Evolutionary conservation across 2,888 invertebrate genomes (phyloP), one percentile per base, ranked within the genome.

Genomic region (Caenorhabditis drosophilae): DNA sequence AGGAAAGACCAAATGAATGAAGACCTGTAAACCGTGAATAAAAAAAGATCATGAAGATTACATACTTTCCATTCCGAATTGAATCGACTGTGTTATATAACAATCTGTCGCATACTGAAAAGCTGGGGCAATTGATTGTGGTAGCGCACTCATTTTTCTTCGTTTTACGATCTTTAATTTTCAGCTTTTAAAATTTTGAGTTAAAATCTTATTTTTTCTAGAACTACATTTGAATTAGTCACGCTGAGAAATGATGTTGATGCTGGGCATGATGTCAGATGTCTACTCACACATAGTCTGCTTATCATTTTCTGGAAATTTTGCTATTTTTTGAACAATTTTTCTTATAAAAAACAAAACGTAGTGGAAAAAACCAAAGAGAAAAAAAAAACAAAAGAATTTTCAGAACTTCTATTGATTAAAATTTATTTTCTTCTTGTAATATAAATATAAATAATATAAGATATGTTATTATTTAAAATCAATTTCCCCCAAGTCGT

Each of bases 41-140:
- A 44, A 18, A 25, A 22, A n/a, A 15, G 15, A 46, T 2, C 7
- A n/a, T 34, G 11, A 31, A 2, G 15, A 40, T 18, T 12, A 38
- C 48, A 11, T 25, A 78, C 79, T 69, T 60, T 78, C 79, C 73
- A 80, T 80, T 36, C 67, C 72, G 12, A 62, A 40, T 48, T 80
- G 76, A 40, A 80, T 59, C 26, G 70, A 70, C 36, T 73, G 75
- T 2, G 80, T 78, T 27, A 80, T 67, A 53, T 78, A 72, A 61
- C 72, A 74, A 41, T 80, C 77, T 15, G 80, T 63, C 7, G 77
- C 77, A 46, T 80, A 80, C 36, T 74, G 72, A 49, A 76, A 72
- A 1, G 70, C 52, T 1, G 72, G 72, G 25, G 68, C 66, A 12
- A 76, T 64, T 7, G 56, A 53, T 15, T 70, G 34, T 2, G 76